phyloP scores from a whole-genome alignment of 2,797 vertebrate species.

The Remorina albescens region DNA sequence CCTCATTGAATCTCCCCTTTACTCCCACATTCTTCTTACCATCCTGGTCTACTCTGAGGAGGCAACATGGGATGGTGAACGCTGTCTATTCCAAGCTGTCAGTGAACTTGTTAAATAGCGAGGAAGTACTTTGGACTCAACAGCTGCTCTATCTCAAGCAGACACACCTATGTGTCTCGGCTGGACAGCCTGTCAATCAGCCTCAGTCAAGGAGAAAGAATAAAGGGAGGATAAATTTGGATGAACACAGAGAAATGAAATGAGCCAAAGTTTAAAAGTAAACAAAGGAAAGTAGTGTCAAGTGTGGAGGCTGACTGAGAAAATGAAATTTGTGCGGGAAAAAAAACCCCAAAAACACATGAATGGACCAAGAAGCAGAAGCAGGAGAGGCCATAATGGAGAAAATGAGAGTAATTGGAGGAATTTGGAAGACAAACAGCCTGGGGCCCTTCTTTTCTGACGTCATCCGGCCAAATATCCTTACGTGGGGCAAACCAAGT shows the following conservation, averaged over 20 bases:
- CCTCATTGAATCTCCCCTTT: constrained; percentile 12
- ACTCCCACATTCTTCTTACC: constrained; percentile 3
- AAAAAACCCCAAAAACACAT: constrained; percentile 1
- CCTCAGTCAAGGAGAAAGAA: constrained; percentile 18
- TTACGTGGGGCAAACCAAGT: constrained; percentile 40
- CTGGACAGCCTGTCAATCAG: constrained; percentile 56
- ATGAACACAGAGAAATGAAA: constrained; percentile 18
- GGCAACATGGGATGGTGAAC: constrained; percentile 20
- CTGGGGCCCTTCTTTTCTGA: constrained; percentile 41
- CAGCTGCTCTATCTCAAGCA: constrained; percentile 29
- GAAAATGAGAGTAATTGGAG: constrained; percentile 49
- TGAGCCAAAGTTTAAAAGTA: background rate
- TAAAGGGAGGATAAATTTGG: constrained; percentile 31
- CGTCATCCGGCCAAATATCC: constrained; percentile 27
- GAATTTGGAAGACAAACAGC: constrained; percentile 44
- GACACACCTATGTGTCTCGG: constrained; percentile 29
- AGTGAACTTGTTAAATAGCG: constrained; percentile 50
- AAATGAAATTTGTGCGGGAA: background rate
- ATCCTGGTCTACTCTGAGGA: background rate
- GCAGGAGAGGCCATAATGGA: background rate
- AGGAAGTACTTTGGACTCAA: constrained; percentile 40
- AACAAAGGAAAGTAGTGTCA: constrained; percentile 23
- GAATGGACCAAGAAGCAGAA: background rate
- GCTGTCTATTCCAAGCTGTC: constrained; percentile 47
- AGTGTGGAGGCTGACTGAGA: background rate